phyloP scores from a whole-genome alignment of 2,113 vertebrate genomes.

The Asarcornis scutulata region DNA sequence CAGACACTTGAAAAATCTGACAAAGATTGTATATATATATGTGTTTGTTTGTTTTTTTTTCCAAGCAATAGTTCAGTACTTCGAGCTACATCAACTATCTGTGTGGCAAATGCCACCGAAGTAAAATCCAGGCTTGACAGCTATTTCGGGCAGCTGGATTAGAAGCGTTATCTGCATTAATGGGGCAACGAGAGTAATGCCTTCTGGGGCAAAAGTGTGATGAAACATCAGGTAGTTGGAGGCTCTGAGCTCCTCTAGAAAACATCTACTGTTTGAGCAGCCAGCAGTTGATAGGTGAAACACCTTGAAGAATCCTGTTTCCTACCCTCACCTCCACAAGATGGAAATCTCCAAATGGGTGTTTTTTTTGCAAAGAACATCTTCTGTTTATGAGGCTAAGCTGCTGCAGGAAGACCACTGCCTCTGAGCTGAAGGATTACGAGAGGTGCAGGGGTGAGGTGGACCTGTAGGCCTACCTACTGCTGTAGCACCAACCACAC shows the following conservation, averaged over 20 bases:
- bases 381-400: background rate
- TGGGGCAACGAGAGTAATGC: background rate
- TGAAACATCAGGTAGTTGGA: background rate
- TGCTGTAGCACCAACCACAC: background rate
- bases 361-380: background rate
- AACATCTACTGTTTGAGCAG: background rate
- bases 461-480: background rate
- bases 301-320: too few relatives aligned
- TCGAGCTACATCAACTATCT: background rate
- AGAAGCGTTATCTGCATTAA: constrained; percentile 53
- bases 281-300: background rate
- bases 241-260: background rate
- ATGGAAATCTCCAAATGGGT: background rate
- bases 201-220: background rate
- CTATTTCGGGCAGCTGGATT: constrained; percentile 62
- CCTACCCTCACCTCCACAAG: background rate
- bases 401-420: background rate
- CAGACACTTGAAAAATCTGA: background rate
- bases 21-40: too few relatives aligned
- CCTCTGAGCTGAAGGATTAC: background rate
- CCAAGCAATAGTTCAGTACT: background rate
- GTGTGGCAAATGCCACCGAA: background rate
- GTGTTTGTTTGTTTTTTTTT: too few relatives aligned
- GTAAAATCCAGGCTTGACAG: constrained; percentile 35
- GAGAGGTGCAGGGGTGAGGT: background rate